Evolutionary conservation across 2,888 invertebrate genomes (phyloP).

Genomic region (Mesodorylaimus sp.): DNA sequence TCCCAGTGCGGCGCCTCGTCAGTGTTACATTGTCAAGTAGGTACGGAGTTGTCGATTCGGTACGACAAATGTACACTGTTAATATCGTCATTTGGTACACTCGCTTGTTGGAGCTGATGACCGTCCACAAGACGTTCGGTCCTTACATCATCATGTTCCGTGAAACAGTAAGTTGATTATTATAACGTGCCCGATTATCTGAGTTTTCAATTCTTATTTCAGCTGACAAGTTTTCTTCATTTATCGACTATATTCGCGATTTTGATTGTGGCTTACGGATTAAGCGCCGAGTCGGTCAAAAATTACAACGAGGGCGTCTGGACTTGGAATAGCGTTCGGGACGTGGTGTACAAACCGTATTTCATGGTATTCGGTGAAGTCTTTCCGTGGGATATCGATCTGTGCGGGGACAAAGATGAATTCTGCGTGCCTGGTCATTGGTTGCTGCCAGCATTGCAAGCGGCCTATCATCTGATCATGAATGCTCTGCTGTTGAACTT

Average conservation of each 20-base stretch:
- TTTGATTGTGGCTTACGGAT: slow-evolving; percentile 89
- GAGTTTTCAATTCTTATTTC: too few relatives aligned
- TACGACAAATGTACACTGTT: slow-evolving; percentile 57
- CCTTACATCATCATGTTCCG: slow-evolving; percentile 98
- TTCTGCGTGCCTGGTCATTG: slow-evolving; percentile 40
- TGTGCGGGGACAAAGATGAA: slow-evolving; percentile 38
- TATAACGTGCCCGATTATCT: too few relatives aligned
- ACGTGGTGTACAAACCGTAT: slow-evolving; percentile 85
- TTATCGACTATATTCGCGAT: slow-evolving; percentile 86
- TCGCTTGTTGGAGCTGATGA: slow-evolving; percentile 78
- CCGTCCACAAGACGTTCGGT: slow-evolving; percentile 80
- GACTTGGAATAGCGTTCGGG: slow-evolving; percentile 67
- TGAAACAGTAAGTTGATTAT: slow-evolving; percentile 87
- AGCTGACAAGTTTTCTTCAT: too few relatives aligned
- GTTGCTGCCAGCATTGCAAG: slow-evolving; percentile 88
- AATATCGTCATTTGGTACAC: slow-evolving; percentile 40
- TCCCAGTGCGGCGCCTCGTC: neutral
- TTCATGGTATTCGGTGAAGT: slow-evolving; percentile 99
- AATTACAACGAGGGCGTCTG: slow-evolving; percentile 72
- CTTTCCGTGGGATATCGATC: slow-evolving; percentile 85
- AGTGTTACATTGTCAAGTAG: neutral
- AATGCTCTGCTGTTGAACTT: slow-evolving; percentile 92
- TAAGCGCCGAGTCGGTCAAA: slow-evolving; percentile 77
- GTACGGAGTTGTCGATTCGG: too few relatives aligned
- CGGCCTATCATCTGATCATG: slow-evolving; percentile 80